A percentile compares a stretch with the other conserved stretches of the same genome.
Evolutionary conservation across 2,888 invertebrate species (phyloP).

Genomic region (Mamestra brassicae): DNA sequence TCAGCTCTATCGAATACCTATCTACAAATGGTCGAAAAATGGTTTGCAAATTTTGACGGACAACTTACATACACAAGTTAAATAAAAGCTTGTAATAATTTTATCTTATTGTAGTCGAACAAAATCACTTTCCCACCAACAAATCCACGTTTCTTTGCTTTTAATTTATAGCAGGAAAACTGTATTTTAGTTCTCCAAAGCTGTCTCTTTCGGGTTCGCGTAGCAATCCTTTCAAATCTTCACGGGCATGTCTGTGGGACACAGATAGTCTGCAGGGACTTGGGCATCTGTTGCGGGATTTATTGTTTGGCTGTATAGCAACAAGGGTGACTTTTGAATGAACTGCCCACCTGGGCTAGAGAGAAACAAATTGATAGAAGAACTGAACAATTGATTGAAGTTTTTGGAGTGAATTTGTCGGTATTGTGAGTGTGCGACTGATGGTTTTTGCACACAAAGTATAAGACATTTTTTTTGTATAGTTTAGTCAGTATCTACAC

Average conservation of each 20-base stretch:
- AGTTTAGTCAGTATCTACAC: no score
- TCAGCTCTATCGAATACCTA: no score
- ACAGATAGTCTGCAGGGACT: conserved; percentile 66
- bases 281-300: conserved; percentile 43
- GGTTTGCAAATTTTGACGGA: no score
- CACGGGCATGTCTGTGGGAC: conserved; percentile 64
- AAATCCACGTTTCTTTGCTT: conserved; percentile 5
- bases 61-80: no score
- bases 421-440: not conserved
- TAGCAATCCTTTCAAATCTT: conserved; percentile 71
- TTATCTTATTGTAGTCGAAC: not conserved
- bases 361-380: not conserved
- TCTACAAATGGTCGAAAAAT: no score
- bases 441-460: no score
- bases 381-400: not conserved
- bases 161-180: conserved; percentile 22
- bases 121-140: not conserved
- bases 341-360: not conserved
- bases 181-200: conserved; percentile 38
- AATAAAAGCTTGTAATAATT: no score
- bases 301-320: conserved; percentile 33
- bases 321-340: conserved; percentile 10
- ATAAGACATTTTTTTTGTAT: no score
- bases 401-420: not conserved
- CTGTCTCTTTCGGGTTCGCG: conserved; percentile 46